Evolutionary conservation across 1,140 invertebrate genomes (phyloP), one percentile per base, ranked within the genome.

Genomic region (Formica exsecta): DNA sequence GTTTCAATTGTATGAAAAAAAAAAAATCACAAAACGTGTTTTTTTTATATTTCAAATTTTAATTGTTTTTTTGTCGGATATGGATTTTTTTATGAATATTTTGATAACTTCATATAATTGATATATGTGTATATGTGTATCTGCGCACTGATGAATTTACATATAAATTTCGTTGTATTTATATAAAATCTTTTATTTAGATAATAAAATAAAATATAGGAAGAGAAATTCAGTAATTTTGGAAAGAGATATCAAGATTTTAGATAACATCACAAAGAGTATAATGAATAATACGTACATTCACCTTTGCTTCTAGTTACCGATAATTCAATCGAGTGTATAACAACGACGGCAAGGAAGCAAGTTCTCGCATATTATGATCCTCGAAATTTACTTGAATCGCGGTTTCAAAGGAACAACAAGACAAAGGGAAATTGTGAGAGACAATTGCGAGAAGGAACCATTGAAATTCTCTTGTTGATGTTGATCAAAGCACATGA

Each of bases 401-500:
- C n/a, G 29, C 13, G 11, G 51, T 61, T 36, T 86, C 74, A 54
- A 83, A 68, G 86, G 44, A 57, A 32, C 41, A 8, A 22, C 22
- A 2, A 65, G 64, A 70, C 44, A 70, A 76, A 87, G 57, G 44
- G 41, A 41, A 71, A 61, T 70, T 25, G 66, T 38, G 25, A 41
- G 25, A 59, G 8, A n/a, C 59, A n/a, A 74, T 65, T 65, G 41
- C 5, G 36, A 32, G 61, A 48, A 51, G 22, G 38, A 54, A 68
- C 59, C 36, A 8, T 61, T 19, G 66, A 51, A 41, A 86, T 81
- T 48, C 70, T 64, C 71, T 44, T 36, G 71, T 36, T 68, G 44
- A 22, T 71, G 44, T 65, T 87, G 64, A 75, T 87, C 87, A 71
- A 76, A 87, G 70, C 19, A 54, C 25, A 25, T 25, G 19, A 77